Evolutionary conservation across 2,888 invertebrate species (phyloP), one percentile per base, ranked within the genome.

Genomic region (Cryptosula pallasiana): DNA sequence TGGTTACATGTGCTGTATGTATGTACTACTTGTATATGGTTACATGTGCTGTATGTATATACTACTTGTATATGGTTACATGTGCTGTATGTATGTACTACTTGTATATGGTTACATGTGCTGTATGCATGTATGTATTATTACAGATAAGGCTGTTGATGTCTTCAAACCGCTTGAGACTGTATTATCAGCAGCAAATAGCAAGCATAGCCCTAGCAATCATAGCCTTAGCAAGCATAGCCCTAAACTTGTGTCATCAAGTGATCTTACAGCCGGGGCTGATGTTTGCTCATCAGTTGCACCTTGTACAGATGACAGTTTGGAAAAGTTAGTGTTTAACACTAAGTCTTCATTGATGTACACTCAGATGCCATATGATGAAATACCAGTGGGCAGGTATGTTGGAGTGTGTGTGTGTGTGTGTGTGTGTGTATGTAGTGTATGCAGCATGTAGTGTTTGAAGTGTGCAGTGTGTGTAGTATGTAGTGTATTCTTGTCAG

Each of bases 311-410:
- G 25, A 16, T 25, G 25, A 57, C 13, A 5, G 25, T 23, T 9
- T 57, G 25, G 57, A 57, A 25, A 23, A 57, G 25, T 45, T 45
- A 5, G 20, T 45, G 9, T 45, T 45, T 45, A 45, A 45, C 45
- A 25, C 20, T 57, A 25, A 16, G 23, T 25, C 57, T 16, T 5
- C 13, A 25, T 23, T 23, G 5, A 9, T 57, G 13, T 16, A 25
- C 25, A n/a, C 20, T 9, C 20, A 16, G 25, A 57, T 63, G 13
- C 63, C 63, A 9, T 63, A 13, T 63, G 63, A 63, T 63, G 63
- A 63, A 32, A 63, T 63, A 63, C 63, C 63, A 5, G 63, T 63
- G 16, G 63, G 32, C 2, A 63, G 34, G 63, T 63, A 32, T 16
- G 63, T n/a, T n/a, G n/a, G n/a, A n/a, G n/a, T n/a, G n/a, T n/a